phyloP scores from a whole-genome alignment of 2,113 vertebrate species.

The Entosphenus tridentatus region DNA sequence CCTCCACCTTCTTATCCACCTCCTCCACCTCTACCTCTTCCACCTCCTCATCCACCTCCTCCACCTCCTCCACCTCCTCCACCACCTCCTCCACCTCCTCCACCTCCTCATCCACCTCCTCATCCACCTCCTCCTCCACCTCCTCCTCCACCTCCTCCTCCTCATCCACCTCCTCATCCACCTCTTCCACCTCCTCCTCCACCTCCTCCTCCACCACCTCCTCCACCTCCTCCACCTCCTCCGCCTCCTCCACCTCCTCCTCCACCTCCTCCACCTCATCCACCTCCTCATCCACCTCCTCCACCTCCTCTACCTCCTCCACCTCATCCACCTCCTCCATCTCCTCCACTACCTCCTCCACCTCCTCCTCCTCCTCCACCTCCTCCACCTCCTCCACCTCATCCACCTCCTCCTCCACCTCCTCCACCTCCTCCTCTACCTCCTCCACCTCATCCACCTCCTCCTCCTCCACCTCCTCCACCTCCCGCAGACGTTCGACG shows the following conservation, averaged over 20 bases:
- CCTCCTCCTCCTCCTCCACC: too few relatives aligned
- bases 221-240: not conserved
- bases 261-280: not conserved
- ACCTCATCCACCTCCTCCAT: too few relatives aligned
- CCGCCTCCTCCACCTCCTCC: not conserved
- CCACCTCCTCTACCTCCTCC: too few relatives aligned
- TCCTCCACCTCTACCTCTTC: not conserved
- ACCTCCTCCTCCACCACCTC: not conserved
- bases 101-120: not conserved
- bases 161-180: not conserved
- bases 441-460: too few relatives aligned
- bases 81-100: not conserved
- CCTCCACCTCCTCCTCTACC: too few relatives aligned
- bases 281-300: not conserved
- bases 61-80: not conserved
- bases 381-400: too few relatives aligned
- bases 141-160: too few relatives aligned
- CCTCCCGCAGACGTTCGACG: conserved; percentile 67
- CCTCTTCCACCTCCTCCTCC: not conserved
- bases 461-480: not conserved
- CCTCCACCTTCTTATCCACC: not conserved
- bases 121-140: not conserved
- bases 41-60: not conserved
- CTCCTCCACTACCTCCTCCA: too few relatives aligned
- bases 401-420: too few relatives aligned